Conservation (phyloP, 2,888 invertebrate genomes). For the Eulithis prunata region DNA sequence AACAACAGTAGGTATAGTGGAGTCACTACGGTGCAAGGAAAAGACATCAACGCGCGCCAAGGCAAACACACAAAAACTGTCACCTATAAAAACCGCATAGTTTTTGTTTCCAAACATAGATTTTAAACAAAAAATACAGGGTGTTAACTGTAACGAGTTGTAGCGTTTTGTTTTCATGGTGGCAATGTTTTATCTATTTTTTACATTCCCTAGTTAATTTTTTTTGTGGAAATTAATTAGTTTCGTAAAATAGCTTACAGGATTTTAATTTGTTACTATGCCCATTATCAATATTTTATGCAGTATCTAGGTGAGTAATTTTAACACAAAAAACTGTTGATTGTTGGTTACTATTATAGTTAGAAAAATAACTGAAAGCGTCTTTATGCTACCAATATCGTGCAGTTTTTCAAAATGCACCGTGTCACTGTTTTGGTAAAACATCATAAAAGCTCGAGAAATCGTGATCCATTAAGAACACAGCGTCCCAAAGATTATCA, state of each 20-base stretch:
- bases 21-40: neutral
- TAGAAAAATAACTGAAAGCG: no score
- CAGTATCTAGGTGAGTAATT: no score
- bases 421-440: slow-evolving; percentile 26
- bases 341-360: no score
- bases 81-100: slow-evolving; percentile 69
- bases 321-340: no score
- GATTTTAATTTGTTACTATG: no score
- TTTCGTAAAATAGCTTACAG: no score
- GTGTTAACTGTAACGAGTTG: slow-evolving; percentile 69
- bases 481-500: slow-evolving; percentile 58
- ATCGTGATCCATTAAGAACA: slow-evolving; percentile 60
- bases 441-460: slow-evolving; percentile 31
- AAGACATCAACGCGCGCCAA: slow-evolving; percentile 58
- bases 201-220: no score
- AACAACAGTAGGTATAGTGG: no score
- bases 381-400: neutral
- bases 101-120: slow-evolving; percentile 67
- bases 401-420: neutral
- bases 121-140: slow-evolving; percentile 59
- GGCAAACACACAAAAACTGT: slow-evolving; percentile 74
- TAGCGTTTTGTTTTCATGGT: slow-evolving; percentile 52
- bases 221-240: no score
- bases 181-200: slow-evolving; percentile 31
- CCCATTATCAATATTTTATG: no score